Evolutionary conservation across 2,113 vertebrate species (phyloP), one percentile per base, ranked within the genome.

Genomic region (Callaeas wilsoni): DNA sequence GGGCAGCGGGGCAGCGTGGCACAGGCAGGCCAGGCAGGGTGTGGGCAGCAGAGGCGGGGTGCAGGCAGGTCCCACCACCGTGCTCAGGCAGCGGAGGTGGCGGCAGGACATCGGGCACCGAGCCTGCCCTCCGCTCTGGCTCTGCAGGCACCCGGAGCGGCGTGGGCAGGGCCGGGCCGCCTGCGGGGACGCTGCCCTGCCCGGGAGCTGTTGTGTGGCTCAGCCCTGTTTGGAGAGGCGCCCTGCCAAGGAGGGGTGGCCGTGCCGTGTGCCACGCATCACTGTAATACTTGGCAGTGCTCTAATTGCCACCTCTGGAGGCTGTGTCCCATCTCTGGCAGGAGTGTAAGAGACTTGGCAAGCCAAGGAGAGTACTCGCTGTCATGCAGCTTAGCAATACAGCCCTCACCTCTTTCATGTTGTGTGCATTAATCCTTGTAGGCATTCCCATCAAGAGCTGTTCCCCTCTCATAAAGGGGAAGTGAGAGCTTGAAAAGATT

Each of bases 301-400:
- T 78, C 35, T 70, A 77, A 89, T 84, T 92, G 91, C 86, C 93
- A 78, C 73, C 86, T 96, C 86, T 56, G 88, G 68, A 84, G 73
- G 56, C 39, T 18, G 32, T 35, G 73, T 50, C 86, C 86, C 60
- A 18, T 90, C 64, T 16, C 79, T 90, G 60, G 68, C 86, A 90
- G 49, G 44, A 84, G 50, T 20, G 33, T 4, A n/a, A 86, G 44
- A 80, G 83, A 35, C 49, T 49, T 86, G 83, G 91, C 91, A 94
- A 92, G 89, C 27, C 68, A 41, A 65, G 30, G 35, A 33, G 68
- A 71, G 27, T 2, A 16, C 79, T 88, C 0, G 3, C 59, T 93
- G 76, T 59, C 81, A 22, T 2, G 42, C 42, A 29, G 68, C 76
- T 74, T 41, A 67, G 89, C 86, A 78, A 86, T 81, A 32, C 56